A percentile compares a stretch with the other conserved stretches of the same genome.
These are phyloP conservation scores for Rhinoderma darwinii DNA, from an alignment of 2,113 vertebrate species.

Conservation along the genomic window DNA sequence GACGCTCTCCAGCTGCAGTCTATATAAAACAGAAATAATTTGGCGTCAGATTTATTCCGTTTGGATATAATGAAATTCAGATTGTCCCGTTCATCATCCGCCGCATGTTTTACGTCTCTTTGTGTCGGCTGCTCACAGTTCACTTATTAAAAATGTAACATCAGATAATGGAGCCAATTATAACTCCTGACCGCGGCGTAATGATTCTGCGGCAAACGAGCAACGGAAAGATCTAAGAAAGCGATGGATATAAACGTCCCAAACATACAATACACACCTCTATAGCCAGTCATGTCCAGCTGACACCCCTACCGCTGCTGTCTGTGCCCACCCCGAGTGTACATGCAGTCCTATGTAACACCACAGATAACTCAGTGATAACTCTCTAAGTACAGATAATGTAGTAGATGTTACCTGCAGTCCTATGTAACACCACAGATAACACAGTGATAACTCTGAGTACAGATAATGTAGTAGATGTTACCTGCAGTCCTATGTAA, in stretches of 20 bases:
- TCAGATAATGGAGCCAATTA: constrained; percentile 48
- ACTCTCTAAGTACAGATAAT: too few species aligned
- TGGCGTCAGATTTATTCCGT: constrained; percentile 20
- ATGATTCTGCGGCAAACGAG: constrained; percentile 33
- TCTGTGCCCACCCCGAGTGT: too few species aligned
- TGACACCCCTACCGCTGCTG: too few species aligned
- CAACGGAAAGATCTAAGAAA: constrained; percentile 23
- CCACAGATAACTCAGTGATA: too few species aligned
- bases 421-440: too few species aligned
- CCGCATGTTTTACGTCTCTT: neutral
- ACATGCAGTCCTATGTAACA: neutral
- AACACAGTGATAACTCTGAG: too few species aligned
- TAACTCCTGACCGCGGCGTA: neutral
- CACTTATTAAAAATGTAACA: constrained; percentile 38
- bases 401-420: too few species aligned
- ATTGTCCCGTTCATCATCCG: constrained; percentile 34
- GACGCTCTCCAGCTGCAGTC: neutral
- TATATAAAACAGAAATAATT: neutral
- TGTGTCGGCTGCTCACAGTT: neutral
- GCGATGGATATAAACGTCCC: too few species aligned
- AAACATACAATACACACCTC: too few species aligned
- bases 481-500: too few species aligned
- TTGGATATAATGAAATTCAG: constrained; percentile 40
- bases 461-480: too few species aligned
- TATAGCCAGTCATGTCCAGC: too few species aligned